A percentile compares a stretch with the other conserved stretches of the same genome.
Evolutionary conservation across 2,888 invertebrate genomes (phyloP).

Genomic region (Dryobotodes eremita): DNA sequence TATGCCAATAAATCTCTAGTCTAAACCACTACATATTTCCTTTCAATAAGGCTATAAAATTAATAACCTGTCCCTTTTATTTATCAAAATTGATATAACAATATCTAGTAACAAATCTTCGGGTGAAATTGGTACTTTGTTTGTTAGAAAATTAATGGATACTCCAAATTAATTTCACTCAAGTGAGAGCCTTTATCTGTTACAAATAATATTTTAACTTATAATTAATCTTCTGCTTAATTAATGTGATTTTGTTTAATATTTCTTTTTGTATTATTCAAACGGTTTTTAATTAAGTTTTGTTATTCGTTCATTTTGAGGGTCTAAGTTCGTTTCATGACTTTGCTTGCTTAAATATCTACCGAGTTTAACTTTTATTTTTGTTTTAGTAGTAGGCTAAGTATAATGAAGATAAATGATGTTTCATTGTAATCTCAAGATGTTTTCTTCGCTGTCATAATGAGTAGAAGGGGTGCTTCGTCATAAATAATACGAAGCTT

Average conservation of each 20-base stretch:
- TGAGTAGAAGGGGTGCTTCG: conserved; percentile 21
- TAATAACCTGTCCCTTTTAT: conserved; percentile 65
- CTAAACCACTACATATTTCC: conserved; percentile 48
- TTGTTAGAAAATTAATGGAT: conserved; percentile 78
- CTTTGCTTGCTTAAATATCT: neutral
- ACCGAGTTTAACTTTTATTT: conserved; percentile 10
- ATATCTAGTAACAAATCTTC: conserved; percentile 70
- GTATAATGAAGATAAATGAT: conserved; percentile 45
- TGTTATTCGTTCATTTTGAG: conserved; percentile 12
- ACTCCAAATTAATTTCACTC: conserved; percentile 77
- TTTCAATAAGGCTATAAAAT: conserved; percentile 62
- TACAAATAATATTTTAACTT: conserved; percentile 70
- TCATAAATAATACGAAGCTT: conserved; percentile 27
- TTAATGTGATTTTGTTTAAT: conserved; percentile 50
- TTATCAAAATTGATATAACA: conserved; percentile 65
- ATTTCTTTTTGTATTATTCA: neutral
- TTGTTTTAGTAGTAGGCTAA: conserved; percentile 17
- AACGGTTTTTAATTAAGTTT: conserved; percentile 35
- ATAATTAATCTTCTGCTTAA: conserved; percentile 68
- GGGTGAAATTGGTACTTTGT: conserved; percentile 75
- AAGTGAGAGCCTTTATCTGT: conserved; percentile 68
- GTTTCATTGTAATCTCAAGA: conserved; percentile 29
- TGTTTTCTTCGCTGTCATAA: conserved; percentile 22
- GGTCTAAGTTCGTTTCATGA: neutral
- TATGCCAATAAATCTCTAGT: conserved; percentile 44